Percentiles rank a stretch among this genome's conserved stretches.
These are phyloP conservation scores for Ptilorrhoa leucosticta DNA, from an alignment of 2,113 vertebrate species.

Conservation along the genomic window DNA sequence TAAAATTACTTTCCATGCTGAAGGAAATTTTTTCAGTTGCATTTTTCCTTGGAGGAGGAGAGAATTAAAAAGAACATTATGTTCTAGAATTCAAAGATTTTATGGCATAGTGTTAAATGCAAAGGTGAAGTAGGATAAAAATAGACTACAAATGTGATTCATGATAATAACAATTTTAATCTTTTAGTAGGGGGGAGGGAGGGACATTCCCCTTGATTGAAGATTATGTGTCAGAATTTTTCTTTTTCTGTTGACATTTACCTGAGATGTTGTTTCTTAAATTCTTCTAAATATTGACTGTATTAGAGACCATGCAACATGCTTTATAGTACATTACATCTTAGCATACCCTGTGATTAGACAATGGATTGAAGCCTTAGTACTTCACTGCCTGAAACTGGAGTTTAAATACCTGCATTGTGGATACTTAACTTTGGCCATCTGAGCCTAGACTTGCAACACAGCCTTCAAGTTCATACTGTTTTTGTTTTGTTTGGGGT, in stretches of 20 bases:
- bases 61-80: background rate
- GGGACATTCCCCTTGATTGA: background rate
- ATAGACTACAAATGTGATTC: background rate
- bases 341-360: background rate
- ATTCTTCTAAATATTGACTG: background rate
- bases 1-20: background rate
- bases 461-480: background rate
- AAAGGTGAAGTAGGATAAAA: background rate
- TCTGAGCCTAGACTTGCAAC: background rate
- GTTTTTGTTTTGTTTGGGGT: fast-evolving
- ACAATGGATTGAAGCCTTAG: background rate
- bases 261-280: background rate
- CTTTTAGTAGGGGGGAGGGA: fast-evolving
- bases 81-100: background rate
- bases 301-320: background rate
- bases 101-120: background rate
- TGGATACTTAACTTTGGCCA: background rate
- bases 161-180: background rate
- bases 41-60: background rate
- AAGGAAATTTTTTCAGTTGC: background rate
- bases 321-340: background rate
- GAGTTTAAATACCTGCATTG: background rate
- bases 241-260: background rate
- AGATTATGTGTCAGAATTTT: background rate
- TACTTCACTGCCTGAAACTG: background rate